Evolutionary conservation across 2,113 vertebrate genomes (phyloP).

Genomic region (Odocoileus hemionus): DNA sequence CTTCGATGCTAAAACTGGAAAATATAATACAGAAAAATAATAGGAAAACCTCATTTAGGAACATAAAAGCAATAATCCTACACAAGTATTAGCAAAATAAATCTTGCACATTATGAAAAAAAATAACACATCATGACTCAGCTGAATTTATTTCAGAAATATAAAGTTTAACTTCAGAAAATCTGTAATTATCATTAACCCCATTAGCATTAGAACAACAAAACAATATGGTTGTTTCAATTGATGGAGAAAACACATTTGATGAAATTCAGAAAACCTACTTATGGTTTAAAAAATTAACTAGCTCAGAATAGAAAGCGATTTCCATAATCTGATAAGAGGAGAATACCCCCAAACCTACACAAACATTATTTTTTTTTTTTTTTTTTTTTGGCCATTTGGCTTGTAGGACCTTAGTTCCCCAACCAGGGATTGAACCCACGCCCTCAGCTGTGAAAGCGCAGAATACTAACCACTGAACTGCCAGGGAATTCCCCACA

Average conservation of each 20-base stretch:
- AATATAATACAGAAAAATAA: not conserved
- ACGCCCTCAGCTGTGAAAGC: not conserved
- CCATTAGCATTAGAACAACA: slow-evolving; percentile 50
- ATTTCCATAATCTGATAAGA: slow-evolving; percentile 11
- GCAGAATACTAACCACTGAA: not conserved
- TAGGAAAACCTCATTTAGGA: slow-evolving; percentile 24
- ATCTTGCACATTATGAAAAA: slow-evolving; percentile 11
- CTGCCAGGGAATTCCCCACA: not conserved
- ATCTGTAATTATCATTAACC: slow-evolving; percentile 41
- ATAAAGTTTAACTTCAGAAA: slow-evolving; percentile 40
- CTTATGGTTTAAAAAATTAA: slow-evolving; percentile 38
- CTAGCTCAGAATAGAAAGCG: not conserved
- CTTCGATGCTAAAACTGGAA: slow-evolving; percentile 30
- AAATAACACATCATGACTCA: not conserved
- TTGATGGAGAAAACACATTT: not conserved
- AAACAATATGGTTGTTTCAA: slow-evolving; percentile 41
- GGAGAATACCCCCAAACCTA: not conserved
- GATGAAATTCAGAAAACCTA: slow-evolving; percentile 57
- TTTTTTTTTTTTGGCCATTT: not conserved
- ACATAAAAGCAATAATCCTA: slow-evolving; percentile 30
- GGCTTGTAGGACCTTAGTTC: not conserved
- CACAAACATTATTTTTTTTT: not conserved
- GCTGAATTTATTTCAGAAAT: slow-evolving; percentile 36
- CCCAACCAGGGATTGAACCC: not conserved
- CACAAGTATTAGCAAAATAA: slow-evolving; percentile 45